These are phyloP conservation scores for Myotis planiceps DNA, from an alignment of 2,797 vertebrate species.

Conservation along the genomic window DNA sequence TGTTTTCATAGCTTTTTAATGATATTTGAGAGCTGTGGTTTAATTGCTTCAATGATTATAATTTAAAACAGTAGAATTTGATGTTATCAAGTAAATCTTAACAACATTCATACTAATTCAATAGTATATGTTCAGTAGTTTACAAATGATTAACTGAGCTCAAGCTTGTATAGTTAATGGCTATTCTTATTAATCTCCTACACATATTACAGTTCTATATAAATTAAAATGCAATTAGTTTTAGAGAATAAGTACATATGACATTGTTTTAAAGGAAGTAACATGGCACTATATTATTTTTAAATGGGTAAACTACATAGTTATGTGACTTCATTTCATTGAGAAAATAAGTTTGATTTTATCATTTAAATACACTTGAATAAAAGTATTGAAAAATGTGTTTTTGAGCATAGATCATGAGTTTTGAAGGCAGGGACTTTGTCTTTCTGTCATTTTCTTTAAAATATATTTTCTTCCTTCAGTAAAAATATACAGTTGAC, in stretches of 20 bases:
- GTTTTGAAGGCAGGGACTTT: not conserved
- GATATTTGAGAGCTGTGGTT: constrained; percentile 13
- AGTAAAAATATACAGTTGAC: not conserved
- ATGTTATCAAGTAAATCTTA: constrained; percentile 15
- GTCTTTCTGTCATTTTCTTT: not conserved
- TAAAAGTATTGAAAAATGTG: not conserved
- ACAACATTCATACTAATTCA: constrained; percentile 29
- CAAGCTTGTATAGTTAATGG: not conserved
- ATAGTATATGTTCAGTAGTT: not conserved
- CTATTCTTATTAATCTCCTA: not conserved
- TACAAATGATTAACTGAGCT: not conserved
- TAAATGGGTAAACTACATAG: not conserved
- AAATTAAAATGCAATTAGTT: constrained; percentile 39
- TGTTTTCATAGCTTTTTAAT: constrained; percentile 41
- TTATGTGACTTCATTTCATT: not conserved
- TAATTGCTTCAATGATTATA: constrained; percentile 51
- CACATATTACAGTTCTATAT: not conserved
- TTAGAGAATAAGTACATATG: not conserved
- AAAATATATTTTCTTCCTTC: not conserved
- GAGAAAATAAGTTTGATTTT: constrained; percentile 17
- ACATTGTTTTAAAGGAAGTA: not conserved
- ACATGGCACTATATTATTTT: not conserved
- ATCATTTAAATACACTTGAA: constrained; percentile 11
- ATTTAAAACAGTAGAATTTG: not conserved
- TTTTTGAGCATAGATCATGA: not conserved